Percentiles rank a stretch among this genome's conserved stretches.
phyloP scores from a whole-genome alignment of 2,888 invertebrate species.

The Tenthredo amoena region DNA sequence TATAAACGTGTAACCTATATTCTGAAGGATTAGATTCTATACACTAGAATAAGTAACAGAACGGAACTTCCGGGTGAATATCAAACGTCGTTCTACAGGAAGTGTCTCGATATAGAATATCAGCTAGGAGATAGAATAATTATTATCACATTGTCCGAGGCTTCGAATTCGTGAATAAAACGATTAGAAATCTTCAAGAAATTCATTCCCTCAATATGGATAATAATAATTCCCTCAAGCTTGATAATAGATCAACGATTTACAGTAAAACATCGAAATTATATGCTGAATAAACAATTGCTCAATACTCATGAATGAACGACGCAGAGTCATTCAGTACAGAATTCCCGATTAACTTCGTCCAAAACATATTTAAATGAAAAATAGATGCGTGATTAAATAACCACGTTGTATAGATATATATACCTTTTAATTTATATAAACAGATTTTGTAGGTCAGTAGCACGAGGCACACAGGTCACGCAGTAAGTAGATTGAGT shows the following conservation, averaged over 20 bases:
- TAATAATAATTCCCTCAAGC: no score
- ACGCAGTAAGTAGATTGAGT: constrained; percentile 8
- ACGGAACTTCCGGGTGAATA: constrained; percentile 1
- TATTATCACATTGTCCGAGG: background rate
- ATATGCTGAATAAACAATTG: background rate
- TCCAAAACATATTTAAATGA: constrained; percentile 65
- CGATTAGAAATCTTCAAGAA: background rate
- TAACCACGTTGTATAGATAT: background rate
- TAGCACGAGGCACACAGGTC: constrained; percentile 9
- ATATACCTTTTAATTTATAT: background rate
- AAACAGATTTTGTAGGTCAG: constrained; percentile 21
- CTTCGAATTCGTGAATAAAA: background rate
- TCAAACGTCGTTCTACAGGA: constrained; percentile 8
- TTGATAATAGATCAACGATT: background rate
- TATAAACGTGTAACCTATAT: background rate
- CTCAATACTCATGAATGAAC: background rate
- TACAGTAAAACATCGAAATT: background rate
- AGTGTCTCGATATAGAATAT: background rate
- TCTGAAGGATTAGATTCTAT: background rate
- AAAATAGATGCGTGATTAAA: constrained; percentile 51
- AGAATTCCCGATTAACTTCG: constrained; percentile 61
- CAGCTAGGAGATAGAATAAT: background rate
- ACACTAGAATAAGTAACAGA: background rate
- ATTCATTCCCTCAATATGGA: no score
- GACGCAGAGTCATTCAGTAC: background rate